Evolutionary conservation across 1,140 invertebrate species (phyloP), one percentile per base, ranked within the genome.

Genomic region (Ceratoteleas bidentatus): DNA sequence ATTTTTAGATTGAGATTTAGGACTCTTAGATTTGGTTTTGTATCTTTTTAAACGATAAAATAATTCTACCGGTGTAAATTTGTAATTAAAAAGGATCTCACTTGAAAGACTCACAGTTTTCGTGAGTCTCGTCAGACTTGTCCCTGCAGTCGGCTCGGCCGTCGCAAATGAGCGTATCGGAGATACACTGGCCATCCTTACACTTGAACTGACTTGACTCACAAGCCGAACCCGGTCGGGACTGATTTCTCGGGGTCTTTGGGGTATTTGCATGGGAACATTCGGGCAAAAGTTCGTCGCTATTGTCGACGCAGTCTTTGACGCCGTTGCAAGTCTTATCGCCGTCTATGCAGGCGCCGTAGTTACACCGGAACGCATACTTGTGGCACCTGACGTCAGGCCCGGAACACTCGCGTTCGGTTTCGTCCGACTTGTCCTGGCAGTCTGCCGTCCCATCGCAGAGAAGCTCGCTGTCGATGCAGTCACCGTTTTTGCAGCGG

Each of bases 291-390:
- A 78, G 72, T 76, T 95, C 96, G 87, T 97, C 96, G 3, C 95
- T 95, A 9, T 93, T 92, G 82, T 96, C 94, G 0, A 89, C 69
- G 85, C 95, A 96, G 61, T 96, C 93, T 38, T 86, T 86, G 2
- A 88, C 81, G 0, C 92, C 92, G 86, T 96, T 92, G 81, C 94
- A 95, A 14, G 86, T 88, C 0, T 85, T 78, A 54, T 93, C 88
- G 6, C 91, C 90, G 14, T 91, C 86, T 6, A 95, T 91, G 73
- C 94, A 95, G 9, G 91, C 92, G 9, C 94, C 94, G 58, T 93
- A 94, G 10, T 89, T 86, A 74, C 94, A 95, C 9, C 92, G 92
- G 85, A 93, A 94, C 3, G 90, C 83, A 57, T 89, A 91, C 0
- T 69, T 56, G 0, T 90, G 91, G 83, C 93, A 94, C 0, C 79